Evolutionary conservation across 2,113 vertebrate genomes (phyloP), one percentile per base, ranked within the genome.

Genomic region (Calonectris borealis): DNA sequence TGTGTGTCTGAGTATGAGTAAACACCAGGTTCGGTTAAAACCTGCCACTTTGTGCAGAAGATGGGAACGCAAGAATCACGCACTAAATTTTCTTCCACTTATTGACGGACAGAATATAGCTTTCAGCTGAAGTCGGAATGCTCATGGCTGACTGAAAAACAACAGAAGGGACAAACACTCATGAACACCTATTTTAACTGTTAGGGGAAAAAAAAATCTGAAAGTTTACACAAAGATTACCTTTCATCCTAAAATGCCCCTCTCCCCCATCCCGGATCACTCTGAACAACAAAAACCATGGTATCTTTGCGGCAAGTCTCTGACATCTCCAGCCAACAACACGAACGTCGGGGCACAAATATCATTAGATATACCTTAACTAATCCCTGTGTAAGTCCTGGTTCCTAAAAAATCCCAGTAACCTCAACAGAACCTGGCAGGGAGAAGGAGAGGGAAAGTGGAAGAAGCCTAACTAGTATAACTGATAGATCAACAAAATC

Each of bases 1-100:
- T 40, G 40, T 9, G 29, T 3, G 6, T 42, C 81, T 3, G 1
- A 71, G 18, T 2, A 27, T 0, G 1, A 48, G 48, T 6, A 76
- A 92, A 84, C 69, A 55, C 12, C 5, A 1, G 15, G 57, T n/a
- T 44, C 17, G 11, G 51, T 25, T n/a, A 78, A 89, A 91, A 91
- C 6, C 68, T 48, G 62, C 15, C 10, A 13, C 52, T 83, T 32
- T 5, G 8, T 24, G 68, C 49, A 42, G n/a, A 71, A 69, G 76
- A 46, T 4, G 18, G 34, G 76, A 75, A 49, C 2, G 16, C 9
- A 34, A 58, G 40, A 66, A 57, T n/a, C 1, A 4, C 1, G 29
- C 40, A 57, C 46, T 17, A 17, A 4, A 7, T 38, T 62, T 58
- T 44, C 79, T 46, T 46, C 54, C 40, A 11, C 71, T 38, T 25